These are phyloP conservation scores for Tetramorium bicarinatum DNA, from an alignment of 2,888 invertebrate species.

Conservation along the genomic window DNA sequence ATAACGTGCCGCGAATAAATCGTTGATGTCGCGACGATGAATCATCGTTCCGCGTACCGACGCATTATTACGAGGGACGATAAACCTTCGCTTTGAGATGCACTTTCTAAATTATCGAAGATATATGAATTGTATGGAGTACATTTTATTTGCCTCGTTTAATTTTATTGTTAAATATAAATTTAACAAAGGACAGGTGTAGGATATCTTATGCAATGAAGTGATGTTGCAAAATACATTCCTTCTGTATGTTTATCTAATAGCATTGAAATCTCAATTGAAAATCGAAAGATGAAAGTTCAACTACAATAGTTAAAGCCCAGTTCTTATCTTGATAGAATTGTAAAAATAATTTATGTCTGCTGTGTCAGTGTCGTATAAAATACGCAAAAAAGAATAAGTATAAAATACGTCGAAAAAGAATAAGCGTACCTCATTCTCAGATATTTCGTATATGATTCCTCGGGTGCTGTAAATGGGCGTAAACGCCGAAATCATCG, in stretches of 20 bases:
- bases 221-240: background rate
- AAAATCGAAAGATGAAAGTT: background rate
- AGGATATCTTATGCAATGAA: background rate
- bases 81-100: background rate
- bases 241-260: background rate
- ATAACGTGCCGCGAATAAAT: slow-evolving; percentile 36
- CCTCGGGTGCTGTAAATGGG: slow-evolving; percentile 53
- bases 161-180: background rate
- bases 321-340: background rate
- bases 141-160: background rate
- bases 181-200: background rate
- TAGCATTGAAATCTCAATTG: background rate
- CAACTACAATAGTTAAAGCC: background rate
- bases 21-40: slow-evolving; percentile 34
- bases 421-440: background rate
- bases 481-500: slow-evolving; percentile 68
- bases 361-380: background rate
- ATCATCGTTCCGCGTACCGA: slow-evolving; percentile 6
- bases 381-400: background rate
- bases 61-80: background rate
- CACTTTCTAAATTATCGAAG: background rate
- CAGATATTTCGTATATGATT: slow-evolving; percentile 14
- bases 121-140: background rate
- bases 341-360: background rate
- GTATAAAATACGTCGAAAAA: too few relatives aligned